Base-by-base conservation (phyloP, 53 echinoderm and acorn worm genomes). In the Crossaster papposus region DNA sequence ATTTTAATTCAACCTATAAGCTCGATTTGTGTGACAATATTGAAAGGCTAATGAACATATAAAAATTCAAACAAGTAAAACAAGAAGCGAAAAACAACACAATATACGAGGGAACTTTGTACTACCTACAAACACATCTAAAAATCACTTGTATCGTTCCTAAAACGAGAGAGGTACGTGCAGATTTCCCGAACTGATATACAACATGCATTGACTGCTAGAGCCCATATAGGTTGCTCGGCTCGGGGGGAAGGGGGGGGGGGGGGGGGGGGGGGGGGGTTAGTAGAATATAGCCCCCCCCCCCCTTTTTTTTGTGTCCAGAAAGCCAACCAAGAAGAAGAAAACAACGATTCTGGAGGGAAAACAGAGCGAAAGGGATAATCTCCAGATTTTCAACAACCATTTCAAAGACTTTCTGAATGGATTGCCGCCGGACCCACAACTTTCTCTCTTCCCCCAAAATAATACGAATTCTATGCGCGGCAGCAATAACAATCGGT, bases 321-420 rank as follows among this genome's bases (percentile, higher is more conserved):
- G 36, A 34, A 75, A 35, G 58, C 62, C 75, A 75, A 72, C 18
- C 72, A 73, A 77, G 87, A 87, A 87, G 55, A 77, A 87, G 77
- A 87, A 77, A 44, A 44, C 5, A 0, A 44, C 75, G 26, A 76
- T 63, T 37, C 77, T 35, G 23, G 87, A 62, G 76, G 87, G 75
- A 76, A 52, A 87, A 77, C 26, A 52, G 87, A 22, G 77, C 76
- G 58, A 30, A 77, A n/a, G 30, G 87, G 87, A 75, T 87, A 62
- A 87, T 87, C 87, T 74, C 36, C 30, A 36, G 87, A 87, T 87
- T 76, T 44, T 87, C 87, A 87, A 87, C 87, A 87, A 87, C 72
- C 86, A 23, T 62, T 72, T 84, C 76, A 87, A 87, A 87, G 75
- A 63, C 64, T 7, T 54, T 23, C 30, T 76, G 58, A 87, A 77